Percentiles rank a stretch among this genome's conserved stretches.
These are phyloP conservation scores for Dryoscopus gambensis DNA, from an alignment of 2,113 vertebrate species.

Conservation along the genomic window DNA sequence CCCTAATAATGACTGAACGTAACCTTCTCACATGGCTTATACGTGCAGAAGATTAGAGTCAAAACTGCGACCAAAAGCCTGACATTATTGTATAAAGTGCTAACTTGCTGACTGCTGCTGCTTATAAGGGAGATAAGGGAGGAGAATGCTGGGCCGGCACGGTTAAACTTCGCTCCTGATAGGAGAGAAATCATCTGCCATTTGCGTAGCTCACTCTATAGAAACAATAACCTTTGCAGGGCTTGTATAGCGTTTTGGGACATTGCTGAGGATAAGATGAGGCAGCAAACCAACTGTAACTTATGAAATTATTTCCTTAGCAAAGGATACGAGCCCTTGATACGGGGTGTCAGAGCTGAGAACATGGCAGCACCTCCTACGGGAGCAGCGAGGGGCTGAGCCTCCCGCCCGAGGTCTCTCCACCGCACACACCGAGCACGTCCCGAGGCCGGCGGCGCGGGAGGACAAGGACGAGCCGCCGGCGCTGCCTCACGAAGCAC, in stretches of 20 bases:
- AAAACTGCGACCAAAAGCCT: background rate
- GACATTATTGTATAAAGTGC: background rate
- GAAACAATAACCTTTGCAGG: background rate
- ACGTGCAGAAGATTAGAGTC: background rate
- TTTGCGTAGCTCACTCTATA: background rate
- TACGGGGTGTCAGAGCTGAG: fast-evolving
- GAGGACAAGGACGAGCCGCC: background rate
- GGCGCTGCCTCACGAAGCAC: background rate
- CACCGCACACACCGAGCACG: background rate
- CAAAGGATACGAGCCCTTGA: background rate
- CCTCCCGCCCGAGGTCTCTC: background rate
- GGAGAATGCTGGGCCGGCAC: background rate
- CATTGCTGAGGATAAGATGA: background rate
- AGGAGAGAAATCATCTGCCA: background rate
- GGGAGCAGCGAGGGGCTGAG: background rate
- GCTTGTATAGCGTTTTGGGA: background rate
- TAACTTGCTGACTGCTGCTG: background rate
- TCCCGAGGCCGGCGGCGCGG: background rate
- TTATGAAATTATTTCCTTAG: background rate
- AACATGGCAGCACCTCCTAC: background rate
- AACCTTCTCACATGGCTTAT: background rate
- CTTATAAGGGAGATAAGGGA: background rate
- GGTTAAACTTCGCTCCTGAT: background rate
- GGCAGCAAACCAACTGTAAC: background rate
- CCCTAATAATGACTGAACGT: background rate